Conservation (phyloP, 2,888 invertebrate species). For the Oeneis ivallda region DNA sequence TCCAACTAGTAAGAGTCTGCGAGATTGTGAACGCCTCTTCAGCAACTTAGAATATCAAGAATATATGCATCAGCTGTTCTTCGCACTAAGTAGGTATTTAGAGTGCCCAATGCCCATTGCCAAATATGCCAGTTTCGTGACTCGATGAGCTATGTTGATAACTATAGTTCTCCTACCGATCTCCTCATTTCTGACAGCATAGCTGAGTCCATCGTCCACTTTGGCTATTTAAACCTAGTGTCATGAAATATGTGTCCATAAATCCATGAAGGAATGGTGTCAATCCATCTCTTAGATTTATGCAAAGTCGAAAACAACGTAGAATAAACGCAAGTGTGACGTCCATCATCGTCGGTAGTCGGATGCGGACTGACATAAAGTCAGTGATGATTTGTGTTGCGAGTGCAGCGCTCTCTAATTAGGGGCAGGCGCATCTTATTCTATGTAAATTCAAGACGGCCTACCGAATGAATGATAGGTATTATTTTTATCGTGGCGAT, state of each 20-base stretch:
- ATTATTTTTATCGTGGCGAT: conserved; percentile 42
- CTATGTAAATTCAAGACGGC: conserved; percentile 64
- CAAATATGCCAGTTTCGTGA: too few species aligned
- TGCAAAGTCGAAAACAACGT: conserved; percentile 36
- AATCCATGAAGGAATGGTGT: conserved; percentile 31
- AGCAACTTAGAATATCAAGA: too few species aligned
- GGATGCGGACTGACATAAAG: conserved; percentile 51
- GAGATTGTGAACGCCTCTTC: too few species aligned
- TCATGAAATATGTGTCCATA: conserved; percentile 19
- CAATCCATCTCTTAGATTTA: conserved; percentile 37
- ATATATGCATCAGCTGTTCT: too few species aligned
- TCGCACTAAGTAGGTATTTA: too few species aligned
- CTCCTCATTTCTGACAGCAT: too few species aligned
- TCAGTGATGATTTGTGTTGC: conserved; percentile 65
- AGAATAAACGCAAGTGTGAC: conserved; percentile 32
- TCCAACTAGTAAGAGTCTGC: too few species aligned
- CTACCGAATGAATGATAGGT: conserved; percentile 44
- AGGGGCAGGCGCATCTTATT: conserved; percentile 66
- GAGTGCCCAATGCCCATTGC: too few species aligned
- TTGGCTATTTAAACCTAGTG: background rate
- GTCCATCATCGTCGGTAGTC: conserved; percentile 43
- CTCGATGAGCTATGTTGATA: too few species aligned
- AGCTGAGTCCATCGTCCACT: too few species aligned
- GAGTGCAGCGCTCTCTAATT: conserved; percentile 62
- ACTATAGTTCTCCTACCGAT: too few species aligned